Evolutionary conservation across 2,113 vertebrate species (phyloP).

Genomic region (Eolophus roseicapilla): DNA sequence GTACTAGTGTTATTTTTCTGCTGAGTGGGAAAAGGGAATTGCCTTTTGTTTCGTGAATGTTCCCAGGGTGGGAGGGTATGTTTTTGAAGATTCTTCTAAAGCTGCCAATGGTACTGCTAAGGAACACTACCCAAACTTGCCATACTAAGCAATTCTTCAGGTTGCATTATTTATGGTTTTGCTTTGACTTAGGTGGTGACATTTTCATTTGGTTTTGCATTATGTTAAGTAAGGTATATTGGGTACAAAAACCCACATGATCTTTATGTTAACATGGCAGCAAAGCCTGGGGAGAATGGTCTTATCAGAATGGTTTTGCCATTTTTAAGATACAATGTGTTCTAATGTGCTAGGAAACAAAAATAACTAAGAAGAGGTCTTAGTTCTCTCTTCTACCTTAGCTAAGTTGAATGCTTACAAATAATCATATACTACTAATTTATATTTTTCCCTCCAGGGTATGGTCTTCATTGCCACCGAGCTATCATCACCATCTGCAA

Average conservation of each 20-base stretch:
- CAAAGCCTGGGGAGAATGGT: background rate
- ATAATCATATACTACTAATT: background rate
- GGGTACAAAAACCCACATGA: background rate
- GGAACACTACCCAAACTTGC: background rate
- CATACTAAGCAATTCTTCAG: background rate
- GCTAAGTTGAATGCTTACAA: background rate
- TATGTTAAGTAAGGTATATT: background rate
- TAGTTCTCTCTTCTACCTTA: background rate
- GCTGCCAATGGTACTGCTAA: background rate
- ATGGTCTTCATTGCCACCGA: constrained; percentile 91
- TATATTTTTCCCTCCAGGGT: constrained; percentile 71
- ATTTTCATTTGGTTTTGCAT: background rate
- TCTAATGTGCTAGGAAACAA: background rate
- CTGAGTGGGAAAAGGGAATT: background rate
- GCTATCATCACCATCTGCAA: constrained; percentile 92
- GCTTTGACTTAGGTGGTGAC: background rate
- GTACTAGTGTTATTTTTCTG: background rate
- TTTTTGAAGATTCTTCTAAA: background rate
- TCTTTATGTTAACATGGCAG: background rate
- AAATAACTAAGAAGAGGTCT: background rate
- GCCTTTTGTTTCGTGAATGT: background rate
- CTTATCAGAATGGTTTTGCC: background rate
- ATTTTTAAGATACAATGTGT: background rate
- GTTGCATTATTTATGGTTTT: background rate
- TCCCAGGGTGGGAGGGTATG: background rate